Evolutionary conservation across 1,140 invertebrate genomes (phyloP), one percentile per base, ranked within the genome.

Genomic region (Danaus plexippus): DNA sequence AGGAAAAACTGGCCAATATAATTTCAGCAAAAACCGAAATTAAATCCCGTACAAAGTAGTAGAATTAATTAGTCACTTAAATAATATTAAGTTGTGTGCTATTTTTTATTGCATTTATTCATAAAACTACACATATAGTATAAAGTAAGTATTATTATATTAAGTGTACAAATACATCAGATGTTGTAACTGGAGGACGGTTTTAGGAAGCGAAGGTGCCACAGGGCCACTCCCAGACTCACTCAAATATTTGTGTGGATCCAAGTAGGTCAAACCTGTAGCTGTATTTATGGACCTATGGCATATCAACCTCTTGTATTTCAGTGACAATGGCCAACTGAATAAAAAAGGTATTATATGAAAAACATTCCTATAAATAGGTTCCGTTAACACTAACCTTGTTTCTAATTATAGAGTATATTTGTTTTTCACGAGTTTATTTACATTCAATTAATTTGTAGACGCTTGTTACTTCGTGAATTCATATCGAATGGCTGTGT

Each of bases 211-310:
- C 49, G 48, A 63, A 73, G 63, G 65, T 69, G 75, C 77, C 77
- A 80, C 73, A 62, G 65, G 68, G 75, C 77, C 77, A 80, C 75
- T 74, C 77, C 77, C 71, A 65, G 57, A 47, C 68, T 72, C 57
- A 69, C 67, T 75, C 59, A 75, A 79, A 73, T 73, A 77, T 79
- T 73, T 63, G 72, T 72, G 69, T 65, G 61, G 63, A 72, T 64
- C 59, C 64, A 66, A 73, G 61, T 79, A 70, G 76, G 74, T 71
- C 74, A 77, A 71, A 78, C 63, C 59, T 66, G 63, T 66, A 51
- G 63, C 63, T 59, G 46, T 52, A 54, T 54, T 55, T 61, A 56
- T 59, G 49, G 32, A 54, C 51, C 40, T 52, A 52, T 41, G n/a
- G 44, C 40, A 44, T 32, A 46, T 52, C 43, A 43, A 47, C 42